phyloP scores from a whole-genome alignment of 2,797 vertebrate species.

The Euthynnus affinis region DNA sequence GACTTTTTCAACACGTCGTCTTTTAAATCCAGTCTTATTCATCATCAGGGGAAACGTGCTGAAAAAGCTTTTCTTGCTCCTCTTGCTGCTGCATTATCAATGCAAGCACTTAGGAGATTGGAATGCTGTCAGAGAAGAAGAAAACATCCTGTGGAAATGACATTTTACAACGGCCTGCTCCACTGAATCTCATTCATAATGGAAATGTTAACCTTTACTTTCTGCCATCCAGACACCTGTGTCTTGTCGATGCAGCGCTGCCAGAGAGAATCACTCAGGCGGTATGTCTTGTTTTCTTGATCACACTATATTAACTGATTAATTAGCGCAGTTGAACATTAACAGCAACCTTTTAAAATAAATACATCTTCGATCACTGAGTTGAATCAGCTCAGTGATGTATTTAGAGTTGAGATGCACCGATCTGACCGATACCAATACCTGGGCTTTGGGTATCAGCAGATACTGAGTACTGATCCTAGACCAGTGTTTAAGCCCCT shows the following conservation, averaged over 20 bases:
- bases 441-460: too few relatives aligned
- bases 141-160: slow-evolving; percentile 36
- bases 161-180: slow-evolving; percentile 41
- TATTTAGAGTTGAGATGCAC: not conserved
- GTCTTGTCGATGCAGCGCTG: not conserved
- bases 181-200: slow-evolving; percentile 64
- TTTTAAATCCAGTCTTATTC: slow-evolving; percentile 9
- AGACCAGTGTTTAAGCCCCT: too few relatives aligned
- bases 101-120: not conserved
- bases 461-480: too few relatives aligned
- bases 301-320: slow-evolving; percentile 6
- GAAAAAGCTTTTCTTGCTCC: slow-evolving; percentile 3
- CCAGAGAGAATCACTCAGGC: not conserved
- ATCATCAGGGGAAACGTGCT: not conserved
- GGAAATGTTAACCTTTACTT: slow-evolving; percentile 73
- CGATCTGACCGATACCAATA: too few relatives aligned
- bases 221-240: slow-evolving; percentile 28
- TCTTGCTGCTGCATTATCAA: slow-evolving; percentile 17
- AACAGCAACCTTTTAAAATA: slow-evolving; percentile 22
- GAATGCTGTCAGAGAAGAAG: slow-evolving; percentile 34
- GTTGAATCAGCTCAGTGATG: not conserved
- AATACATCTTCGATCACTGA: not conserved
- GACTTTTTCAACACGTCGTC: slow-evolving; percentile 6
- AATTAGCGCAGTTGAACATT: slow-evolving; percentile 21
- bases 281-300: not conserved